Base-by-base conservation (phyloP, 2,888 invertebrate species). In the Cryptus armator region DNA sequence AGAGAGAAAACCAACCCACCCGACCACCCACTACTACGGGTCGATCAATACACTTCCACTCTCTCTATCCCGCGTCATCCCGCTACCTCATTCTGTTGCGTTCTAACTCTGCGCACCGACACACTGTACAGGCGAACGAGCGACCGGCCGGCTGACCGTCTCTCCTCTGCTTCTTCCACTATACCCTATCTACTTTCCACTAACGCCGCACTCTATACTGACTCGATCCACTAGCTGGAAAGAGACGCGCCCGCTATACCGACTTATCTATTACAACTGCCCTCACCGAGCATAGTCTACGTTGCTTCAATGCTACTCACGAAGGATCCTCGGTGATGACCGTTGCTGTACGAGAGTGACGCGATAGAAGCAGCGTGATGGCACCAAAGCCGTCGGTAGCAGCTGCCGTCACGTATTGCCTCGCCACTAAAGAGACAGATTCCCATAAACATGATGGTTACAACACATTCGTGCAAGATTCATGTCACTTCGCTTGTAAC, bases 31-130 rank as follows among this genome's bases (percentile, higher is more conserved):
- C 88, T 91, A 90, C 88, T 51, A 43, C 43, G 88, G 37, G 88
- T 88, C 91, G 93, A 93, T 93, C 93, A 93, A 93, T 93, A 93
- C 92, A 91, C 90, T 90, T 90, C 90, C 91, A 90, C 89, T 87
- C 66, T 71, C 62, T 56, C 67, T 64, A 62, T 80, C 77, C 66
- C 76, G 72, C 82, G 74, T 86, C 83, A 80, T 72, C 79, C 77
- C 77, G 71, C 71, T 83, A 77, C 81, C 77, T 83, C 85, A 67
- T 82, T 84, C 81, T 72, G 71, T 62, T 74, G 85, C 83, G 74
- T 85, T 78, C 82, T 81, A 72, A 56, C 75, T 79, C 81, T 51
- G 64, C 29, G 53, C 68, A 48, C 81, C 75, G 72, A 81, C 78
- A 81, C 78, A 46, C 70, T 62, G 70, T 70, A 59, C 53, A 82